Evolutionary conservation across 2,888 invertebrate genomes (phyloP), one percentile per base, ranked within the genome.

Genomic region (Halocaridina rubra): DNA sequence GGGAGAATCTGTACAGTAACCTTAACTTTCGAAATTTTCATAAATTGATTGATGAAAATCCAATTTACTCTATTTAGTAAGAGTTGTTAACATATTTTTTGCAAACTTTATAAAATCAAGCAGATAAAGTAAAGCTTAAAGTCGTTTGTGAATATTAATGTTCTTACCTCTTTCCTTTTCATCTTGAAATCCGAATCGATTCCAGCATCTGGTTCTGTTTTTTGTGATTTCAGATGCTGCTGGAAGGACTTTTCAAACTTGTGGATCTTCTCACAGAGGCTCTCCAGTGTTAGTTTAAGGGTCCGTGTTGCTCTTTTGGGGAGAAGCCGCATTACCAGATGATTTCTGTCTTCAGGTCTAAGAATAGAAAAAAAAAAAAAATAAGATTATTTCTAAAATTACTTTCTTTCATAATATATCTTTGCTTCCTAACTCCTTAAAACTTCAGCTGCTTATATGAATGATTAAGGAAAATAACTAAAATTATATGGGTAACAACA

Each of bases 271-370:
- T 92, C 94, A 90, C 95, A 95, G 74, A 98, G 92, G 72, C 93
- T 92, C 89, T 96, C 96, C 80, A 99, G 92, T 1, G 95, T 94
- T 89, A 94, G 94, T 88, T 95, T 94, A 71, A 99, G 92, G 84
- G 94, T 93, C 89, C 97, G 94, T 1, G 96, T 95, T 79, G 98
- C 95, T 90, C 96, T 94, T 92, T 97, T 97, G 0, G 97, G 97
- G 89, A 97, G 91, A 82, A 97, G 90, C 92, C 97, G 97, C 1
- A 94, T 92, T 81, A 93, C 95, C 89, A 97, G 93, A 90, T 95
- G 94, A 89, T 95, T 94, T 90, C 97, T 97, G 81, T 96, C 95
- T 90, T 98, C 98, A 90, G 97, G 96, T 88, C 97, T 94, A 94
- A 93, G 90, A 69, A 16, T 19, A 1, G 8, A 27, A 67, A 13